These are phyloP conservation scores for Unio pictorum DNA, from an alignment of 2,888 invertebrate genomes.

Conservation along the genomic window DNA sequence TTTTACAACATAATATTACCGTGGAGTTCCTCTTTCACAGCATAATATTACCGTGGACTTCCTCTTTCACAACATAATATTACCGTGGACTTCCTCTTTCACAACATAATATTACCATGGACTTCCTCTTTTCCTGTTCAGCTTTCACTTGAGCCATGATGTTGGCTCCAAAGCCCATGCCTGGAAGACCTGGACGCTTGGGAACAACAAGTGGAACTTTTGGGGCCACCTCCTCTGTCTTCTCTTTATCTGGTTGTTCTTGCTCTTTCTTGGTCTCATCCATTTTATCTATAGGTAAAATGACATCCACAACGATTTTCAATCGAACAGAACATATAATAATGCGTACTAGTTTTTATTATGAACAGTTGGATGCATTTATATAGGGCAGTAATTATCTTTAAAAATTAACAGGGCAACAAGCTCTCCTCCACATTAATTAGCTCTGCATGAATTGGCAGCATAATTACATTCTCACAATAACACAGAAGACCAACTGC, in stretches of 20 bases:
- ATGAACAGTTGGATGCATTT: too few relatives aligned
- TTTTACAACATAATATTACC: slow-evolving; percentile 13
- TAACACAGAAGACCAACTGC: too few relatives aligned
- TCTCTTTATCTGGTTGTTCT: background rate
- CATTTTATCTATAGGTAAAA: too few relatives aligned
- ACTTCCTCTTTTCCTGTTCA: slow-evolving; percentile 46
- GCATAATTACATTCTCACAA: too few relatives aligned
- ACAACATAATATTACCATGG: slow-evolving; percentile 20
- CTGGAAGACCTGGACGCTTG: slow-evolving; percentile 10
- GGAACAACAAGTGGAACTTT: background rate
- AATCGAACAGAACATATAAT: too few relatives aligned
- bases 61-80: slow-evolving; percentile 19
- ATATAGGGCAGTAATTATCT: too few relatives aligned
- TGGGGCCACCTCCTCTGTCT: background rate
- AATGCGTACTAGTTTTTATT: background rate
- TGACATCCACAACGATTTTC: too few relatives aligned
- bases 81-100: slow-evolving; percentile 40
- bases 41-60: slow-evolving; percentile 27
- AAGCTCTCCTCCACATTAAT: too few relatives aligned
- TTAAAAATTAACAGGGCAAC: too few relatives aligned
- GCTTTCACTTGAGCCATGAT: slow-evolving; percentile 48
- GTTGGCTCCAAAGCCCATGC: slow-evolving; percentile 37
- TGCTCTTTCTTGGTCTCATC: too few relatives aligned
- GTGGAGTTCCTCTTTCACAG: slow-evolving; percentile 31
- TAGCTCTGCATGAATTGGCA: too few relatives aligned